Percentiles rank a stretch among this genome's conserved stretches.
phyloP scores from a whole-genome alignment of 2,113 vertebrate species.

The Mesoclemmys tuberculata region DNA sequence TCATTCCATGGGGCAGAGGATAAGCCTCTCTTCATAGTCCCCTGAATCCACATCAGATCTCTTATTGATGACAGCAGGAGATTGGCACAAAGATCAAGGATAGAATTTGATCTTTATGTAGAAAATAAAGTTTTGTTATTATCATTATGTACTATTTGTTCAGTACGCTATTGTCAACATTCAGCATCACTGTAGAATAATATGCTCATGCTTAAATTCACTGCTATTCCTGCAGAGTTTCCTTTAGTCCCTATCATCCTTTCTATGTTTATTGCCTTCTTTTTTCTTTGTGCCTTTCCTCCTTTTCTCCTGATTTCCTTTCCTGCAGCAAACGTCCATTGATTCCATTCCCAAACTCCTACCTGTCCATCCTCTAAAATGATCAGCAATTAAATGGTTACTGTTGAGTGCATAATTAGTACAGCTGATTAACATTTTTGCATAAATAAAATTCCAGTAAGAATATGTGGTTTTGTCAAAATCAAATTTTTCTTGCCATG shows the following conservation, averaged over 20 bases:
- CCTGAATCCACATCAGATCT: neutral
- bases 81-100: neutral
- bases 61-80: neutral
- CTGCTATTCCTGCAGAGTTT: neutral
- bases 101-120: neutral
- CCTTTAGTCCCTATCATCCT: neutral
- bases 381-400: neutral
- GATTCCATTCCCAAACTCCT: neutral
- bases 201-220: neutral
- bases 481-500: neutral
- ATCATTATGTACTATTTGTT: neutral
- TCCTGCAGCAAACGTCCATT: neutral
- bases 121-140: neutral
- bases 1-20: neutral
- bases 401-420: neutral
- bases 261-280: neutral
- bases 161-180: neutral
- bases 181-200: neutral
- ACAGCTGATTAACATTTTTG: neutral
- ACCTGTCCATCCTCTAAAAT: neutral
- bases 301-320: neutral
- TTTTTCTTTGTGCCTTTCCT: neutral
- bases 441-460: neutral
- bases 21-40: neutral
- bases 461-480: neutral